Percentiles rank a stretch among this genome's conserved stretches.
These are phyloP conservation scores for Pangasius krempfi DNA, from an alignment of 2,797 vertebrate genomes.

Conservation along the genomic window DNA sequence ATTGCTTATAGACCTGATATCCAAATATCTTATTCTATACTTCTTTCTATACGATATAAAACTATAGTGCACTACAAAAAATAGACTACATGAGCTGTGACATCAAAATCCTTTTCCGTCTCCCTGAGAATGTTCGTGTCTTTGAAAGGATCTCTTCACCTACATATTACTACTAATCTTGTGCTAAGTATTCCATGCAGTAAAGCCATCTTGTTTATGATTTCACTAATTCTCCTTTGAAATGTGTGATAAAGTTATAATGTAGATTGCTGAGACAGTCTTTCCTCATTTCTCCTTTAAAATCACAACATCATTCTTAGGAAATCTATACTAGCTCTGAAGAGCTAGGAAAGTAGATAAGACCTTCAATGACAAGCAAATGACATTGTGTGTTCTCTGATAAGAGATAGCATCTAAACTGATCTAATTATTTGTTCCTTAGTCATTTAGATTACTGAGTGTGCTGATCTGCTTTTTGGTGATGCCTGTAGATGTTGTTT, in stretches of 20 bases:
- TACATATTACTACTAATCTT: not conserved
- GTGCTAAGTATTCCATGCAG: not conserved
- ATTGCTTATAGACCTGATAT: not conserved
- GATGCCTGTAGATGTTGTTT: slow-evolving; percentile 35
- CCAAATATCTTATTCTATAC: not conserved
- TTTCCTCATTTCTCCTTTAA: slow-evolving; percentile 48
- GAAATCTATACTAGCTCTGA: slow-evolving; percentile 61
- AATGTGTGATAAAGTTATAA: no score
- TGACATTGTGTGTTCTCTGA: slow-evolving; percentile 76
- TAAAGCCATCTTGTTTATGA: not conserved
- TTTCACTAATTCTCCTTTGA: not conserved
- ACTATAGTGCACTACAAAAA: not conserved
- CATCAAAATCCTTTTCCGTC: not conserved
- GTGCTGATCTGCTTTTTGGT: slow-evolving; percentile 52
- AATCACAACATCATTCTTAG: slow-evolving; percentile 54
- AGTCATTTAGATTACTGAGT: slow-evolving; percentile 64
- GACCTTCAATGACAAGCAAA: slow-evolving; percentile 62
- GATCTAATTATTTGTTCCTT: slow-evolving; percentile 69
- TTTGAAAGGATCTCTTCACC: not conserved
- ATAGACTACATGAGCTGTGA: not conserved
- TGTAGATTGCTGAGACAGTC: not conserved
- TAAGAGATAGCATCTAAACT: slow-evolving; percentile 78
- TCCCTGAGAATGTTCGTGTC: not conserved
- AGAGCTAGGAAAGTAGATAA: slow-evolving; percentile 60
- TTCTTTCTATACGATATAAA: not conserved